Conservation (phyloP, 2,797 vertebrate species). For the Nannoperca obscura region DNA sequence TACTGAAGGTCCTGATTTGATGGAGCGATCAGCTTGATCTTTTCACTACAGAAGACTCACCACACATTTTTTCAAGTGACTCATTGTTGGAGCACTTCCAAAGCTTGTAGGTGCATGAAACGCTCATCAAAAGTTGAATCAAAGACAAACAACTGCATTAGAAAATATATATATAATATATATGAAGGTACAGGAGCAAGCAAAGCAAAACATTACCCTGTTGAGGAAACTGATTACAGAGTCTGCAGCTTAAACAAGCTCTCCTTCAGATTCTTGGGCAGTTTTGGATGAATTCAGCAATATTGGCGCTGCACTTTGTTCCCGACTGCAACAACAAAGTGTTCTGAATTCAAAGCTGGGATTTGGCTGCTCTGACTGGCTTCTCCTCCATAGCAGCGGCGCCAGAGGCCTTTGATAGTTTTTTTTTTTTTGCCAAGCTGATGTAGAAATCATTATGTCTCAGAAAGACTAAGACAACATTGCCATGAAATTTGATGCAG, state of each 20-base stretch:
- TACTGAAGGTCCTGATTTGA: neutral
- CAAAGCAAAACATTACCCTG: too few relatives aligned
- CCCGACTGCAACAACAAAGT: neutral
- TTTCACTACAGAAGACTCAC: neutral
- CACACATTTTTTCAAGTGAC: neutral
- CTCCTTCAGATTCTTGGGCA: neutral
- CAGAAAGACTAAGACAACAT: too few relatives aligned
- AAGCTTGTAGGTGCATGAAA: neutral
- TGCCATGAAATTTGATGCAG: too few relatives aligned
- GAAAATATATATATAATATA: too few relatives aligned
- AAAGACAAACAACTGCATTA: neutral
- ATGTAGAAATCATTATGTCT: too few relatives aligned
- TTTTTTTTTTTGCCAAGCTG: too few relatives aligned
- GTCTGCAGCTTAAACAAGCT: neutral
- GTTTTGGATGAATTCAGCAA: neutral
- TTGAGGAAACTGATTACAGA: neutral
- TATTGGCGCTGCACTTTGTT: neutral
- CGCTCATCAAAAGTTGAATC: too few relatives aligned
- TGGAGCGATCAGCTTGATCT: neutral
- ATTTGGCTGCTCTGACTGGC: too few relatives aligned
- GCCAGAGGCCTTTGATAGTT: too few relatives aligned
- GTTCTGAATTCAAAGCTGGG: too few relatives aligned
- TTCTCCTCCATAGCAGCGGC: too few relatives aligned
- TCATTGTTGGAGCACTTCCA: neutral
- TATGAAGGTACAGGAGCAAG: too few relatives aligned